Base-by-base conservation (phyloP, 2,113 vertebrate genomes). In the Rhinichthys klamathensis region DNA sequence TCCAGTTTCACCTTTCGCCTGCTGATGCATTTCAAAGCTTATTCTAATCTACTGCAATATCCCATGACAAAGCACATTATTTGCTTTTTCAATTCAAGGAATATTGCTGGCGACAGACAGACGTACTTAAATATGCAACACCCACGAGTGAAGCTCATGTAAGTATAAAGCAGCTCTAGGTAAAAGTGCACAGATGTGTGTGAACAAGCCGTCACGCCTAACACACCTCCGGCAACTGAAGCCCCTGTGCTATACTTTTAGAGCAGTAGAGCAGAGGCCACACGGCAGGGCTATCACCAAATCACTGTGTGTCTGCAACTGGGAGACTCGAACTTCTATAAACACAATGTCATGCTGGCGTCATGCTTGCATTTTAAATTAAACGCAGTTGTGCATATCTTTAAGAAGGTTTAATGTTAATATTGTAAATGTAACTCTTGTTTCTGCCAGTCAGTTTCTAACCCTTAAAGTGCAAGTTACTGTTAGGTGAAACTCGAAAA, bases 141-240 rank as follows among this genome's bases (percentile, higher is more conserved):
- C n/a, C 23, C 35, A 79, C 23, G 15, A 4, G 65, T 69, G 32
- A 1, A 41, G 54, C 21, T 4, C 11, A 10, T 27, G 25, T 0
- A 10, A 18, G 7, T 78, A 58, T 70, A 25, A 15, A 2, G 4
- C 56, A 65, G 16, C 12, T 80, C 69, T 65, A 35, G 77, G 82
- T 84, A 27, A 84, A 81, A 58, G 69, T 82, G 60, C 51, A 83
- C 21, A 18, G 6, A 54, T 13, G 9, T 44, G 25, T 80, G 13
- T 80, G 25, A 67, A 70, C 38, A 49, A 9, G 25, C 7, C 15
- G n/a, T 16, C 56, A 80, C 32, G 2, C 84, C 30, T 27, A 44
- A 41, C 25, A 61, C 72, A 63, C 58, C 38, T 6, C 65, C 4
- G 27, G 46, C 32, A 6, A 13, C 46, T n/a, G 13, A 18, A 49